A percentile compares a stretch with the other conserved stretches of the same genome.
Conservation (phyloP, 2,888 invertebrate genomes). For the Tetropium fuscum region DNA sequence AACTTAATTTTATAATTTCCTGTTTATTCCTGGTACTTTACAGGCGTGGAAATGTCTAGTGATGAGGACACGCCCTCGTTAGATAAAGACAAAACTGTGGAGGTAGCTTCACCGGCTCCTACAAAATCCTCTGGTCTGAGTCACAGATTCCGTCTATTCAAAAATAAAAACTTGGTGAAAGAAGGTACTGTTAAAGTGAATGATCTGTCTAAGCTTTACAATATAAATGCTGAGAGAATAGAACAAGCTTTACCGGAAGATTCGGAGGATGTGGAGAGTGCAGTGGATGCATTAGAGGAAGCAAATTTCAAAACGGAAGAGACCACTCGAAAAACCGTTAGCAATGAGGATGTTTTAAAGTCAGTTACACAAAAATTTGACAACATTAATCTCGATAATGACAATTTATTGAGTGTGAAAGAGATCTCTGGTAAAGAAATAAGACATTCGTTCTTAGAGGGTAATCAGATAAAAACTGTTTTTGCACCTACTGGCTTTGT, state of each 20-base stretch:
- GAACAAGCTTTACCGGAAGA: constrained; percentile 54
- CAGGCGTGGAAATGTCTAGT: constrained; percentile 67
- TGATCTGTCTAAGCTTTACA: constrained; percentile 56
- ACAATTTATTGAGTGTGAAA: constrained; percentile 49
- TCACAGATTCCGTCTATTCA: constrained; percentile 54
- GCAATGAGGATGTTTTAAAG: constrained; percentile 43
- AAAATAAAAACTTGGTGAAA: constrained; percentile 39
- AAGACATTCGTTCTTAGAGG: constrained; percentile 37
- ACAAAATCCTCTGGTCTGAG: constrained; percentile 39
- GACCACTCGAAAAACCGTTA: constrained; percentile 21
- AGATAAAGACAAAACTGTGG: constrained; percentile 53
- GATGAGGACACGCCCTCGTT: constrained; percentile 62
- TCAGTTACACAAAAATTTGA: constrained; percentile 47
- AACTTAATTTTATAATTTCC: not conserved
- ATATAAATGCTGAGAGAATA: constrained; percentile 57
- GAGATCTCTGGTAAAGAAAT: constrained; percentile 51
- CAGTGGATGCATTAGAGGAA: constrained; percentile 60
- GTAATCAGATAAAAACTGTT: constrained; percentile 46
- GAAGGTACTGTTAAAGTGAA: constrained; percentile 53
- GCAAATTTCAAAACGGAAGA: constrained; percentile 25
- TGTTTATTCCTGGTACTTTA: not conserved
- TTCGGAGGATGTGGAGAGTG: constrained; percentile 58
- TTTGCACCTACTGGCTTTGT: constrained; percentile 61
- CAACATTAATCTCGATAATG: constrained; percentile 53
- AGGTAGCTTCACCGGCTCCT: constrained; percentile 24